phyloP scores from a whole-genome alignment of 2,888 invertebrate species.

The Andrena bicolor region DNA sequence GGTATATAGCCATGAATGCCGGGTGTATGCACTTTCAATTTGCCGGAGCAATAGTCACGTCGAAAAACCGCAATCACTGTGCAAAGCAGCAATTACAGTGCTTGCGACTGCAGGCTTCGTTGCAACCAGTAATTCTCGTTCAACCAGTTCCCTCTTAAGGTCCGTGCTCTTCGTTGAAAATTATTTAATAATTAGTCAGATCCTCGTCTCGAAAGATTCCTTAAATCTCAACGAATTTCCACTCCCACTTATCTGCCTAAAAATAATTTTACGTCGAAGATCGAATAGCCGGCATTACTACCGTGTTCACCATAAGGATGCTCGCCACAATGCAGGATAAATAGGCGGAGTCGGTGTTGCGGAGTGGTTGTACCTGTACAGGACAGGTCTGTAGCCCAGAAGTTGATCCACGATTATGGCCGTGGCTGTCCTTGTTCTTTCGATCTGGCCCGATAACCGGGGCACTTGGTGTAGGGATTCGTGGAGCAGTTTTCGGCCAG shows the following conservation, averaged over 20 bases:
- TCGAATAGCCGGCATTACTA: slow-evolving; percentile 34
- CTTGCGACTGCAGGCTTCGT: slow-evolving; percentile 23
- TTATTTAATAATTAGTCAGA: slow-evolving; percentile 25
- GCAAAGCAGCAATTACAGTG: slow-evolving; percentile 32
- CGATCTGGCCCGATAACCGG: slow-evolving; percentile 77
- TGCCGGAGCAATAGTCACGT: slow-evolving; percentile 16
- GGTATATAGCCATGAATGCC: slow-evolving; percentile 11
- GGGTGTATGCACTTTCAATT: slow-evolving; percentile 30
- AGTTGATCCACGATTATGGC: slow-evolving; percentile 81
- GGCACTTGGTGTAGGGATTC: slow-evolving; percentile 63
- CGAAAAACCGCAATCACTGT: slow-evolving; percentile 28
- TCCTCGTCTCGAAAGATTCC: not conserved
- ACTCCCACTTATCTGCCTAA: not conserved
- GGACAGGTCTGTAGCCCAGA: slow-evolving; percentile 72
- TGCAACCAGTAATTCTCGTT: slow-evolving; percentile 48
- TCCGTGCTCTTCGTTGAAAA: not conserved
- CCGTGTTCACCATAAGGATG: slow-evolving; percentile 40
- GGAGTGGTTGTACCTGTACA: slow-evolving; percentile 65
- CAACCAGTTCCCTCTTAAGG: slow-evolving; percentile 32
- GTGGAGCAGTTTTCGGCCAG: slow-evolving; percentile 71
- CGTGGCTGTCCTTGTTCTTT: slow-evolving; percentile 76
- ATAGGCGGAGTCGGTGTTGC: slow-evolving; percentile 64
- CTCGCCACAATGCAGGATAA: slow-evolving; percentile 55
- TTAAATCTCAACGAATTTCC: not conserved
- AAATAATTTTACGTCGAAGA: slow-evolving; percentile 7